Conservation (phyloP, 1,140 invertebrate genomes). For the Adelges cooleyi region DNA sequence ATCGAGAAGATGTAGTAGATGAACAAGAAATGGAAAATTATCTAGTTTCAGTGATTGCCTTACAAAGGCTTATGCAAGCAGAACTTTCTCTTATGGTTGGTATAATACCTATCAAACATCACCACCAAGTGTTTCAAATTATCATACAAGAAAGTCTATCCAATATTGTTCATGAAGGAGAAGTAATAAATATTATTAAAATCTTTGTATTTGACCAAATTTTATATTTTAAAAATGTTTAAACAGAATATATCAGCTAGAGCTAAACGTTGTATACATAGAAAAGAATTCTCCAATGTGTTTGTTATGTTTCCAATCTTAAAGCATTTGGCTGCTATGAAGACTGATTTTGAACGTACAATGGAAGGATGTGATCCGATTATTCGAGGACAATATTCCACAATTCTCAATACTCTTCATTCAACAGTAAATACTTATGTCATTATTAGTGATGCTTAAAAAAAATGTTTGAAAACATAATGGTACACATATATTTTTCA, state of each 20-base stretch:
- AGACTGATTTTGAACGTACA: conserved; percentile 71
- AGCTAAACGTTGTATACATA: conserved; percentile 64
- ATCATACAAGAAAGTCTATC: conserved; percentile 76
- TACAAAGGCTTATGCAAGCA: conserved; percentile 79
- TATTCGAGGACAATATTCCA: conserved; percentile 58
- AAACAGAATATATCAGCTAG: conserved; percentile 56
- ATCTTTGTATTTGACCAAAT: no score
- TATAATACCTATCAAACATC: conserved; percentile 68
- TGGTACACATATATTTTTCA: not conserved
- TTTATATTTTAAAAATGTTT: no score
- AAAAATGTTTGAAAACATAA: no score
- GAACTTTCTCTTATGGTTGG: conserved; percentile 71
- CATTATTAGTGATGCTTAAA: not conserved
- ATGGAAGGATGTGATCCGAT: conserved; percentile 60
- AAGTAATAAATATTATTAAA: conserved; percentile 42
- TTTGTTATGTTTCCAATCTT: conserved; percentile 76
- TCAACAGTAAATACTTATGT: conserved; percentile 48
- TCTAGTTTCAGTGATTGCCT: conserved; percentile 66
- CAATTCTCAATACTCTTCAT: conserved; percentile 61
- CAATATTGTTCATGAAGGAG: conserved; percentile 70
- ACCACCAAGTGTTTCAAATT: conserved; percentile 71
- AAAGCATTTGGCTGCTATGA: conserved; percentile 64
- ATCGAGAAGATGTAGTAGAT: conserved; percentile 51
- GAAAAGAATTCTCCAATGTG: conserved; percentile 71
- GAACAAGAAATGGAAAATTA: conserved; percentile 82